Conservation (phyloP, 2,888 invertebrate genomes). For the Himalopsyche kuldschensis region DNA sequence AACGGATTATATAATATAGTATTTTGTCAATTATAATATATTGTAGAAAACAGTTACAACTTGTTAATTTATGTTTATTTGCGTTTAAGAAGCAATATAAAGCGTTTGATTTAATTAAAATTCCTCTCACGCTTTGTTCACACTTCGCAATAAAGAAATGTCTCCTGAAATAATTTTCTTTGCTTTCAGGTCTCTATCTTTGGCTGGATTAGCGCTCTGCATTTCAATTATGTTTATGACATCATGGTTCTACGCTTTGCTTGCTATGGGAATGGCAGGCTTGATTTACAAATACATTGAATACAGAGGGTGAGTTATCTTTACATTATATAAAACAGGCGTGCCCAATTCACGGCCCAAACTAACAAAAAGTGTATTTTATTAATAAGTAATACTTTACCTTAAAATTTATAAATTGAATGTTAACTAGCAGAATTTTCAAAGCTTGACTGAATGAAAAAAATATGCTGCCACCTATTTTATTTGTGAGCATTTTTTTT, state of each 20-base stretch:
- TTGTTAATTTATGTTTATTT: not conserved
- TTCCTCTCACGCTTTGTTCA: not conserved
- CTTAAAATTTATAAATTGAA: no score
- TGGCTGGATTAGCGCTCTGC: constrained; percentile 84
- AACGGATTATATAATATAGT: no score
- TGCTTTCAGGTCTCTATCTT: constrained; percentile 72
- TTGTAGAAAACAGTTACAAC: not conserved
- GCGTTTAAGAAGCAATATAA: not conserved
- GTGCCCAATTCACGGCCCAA: not conserved
- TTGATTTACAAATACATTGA: constrained; percentile 97
- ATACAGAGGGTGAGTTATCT: constrained; percentile 78
- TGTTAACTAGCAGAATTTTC: no score
- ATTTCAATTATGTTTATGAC: constrained; percentile 98
- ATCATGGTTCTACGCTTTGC: constrained; percentile 92
- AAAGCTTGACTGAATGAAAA: no score
- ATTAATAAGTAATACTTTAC: no score
- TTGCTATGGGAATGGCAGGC: constrained; percentile 94
- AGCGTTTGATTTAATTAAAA: not conserved
- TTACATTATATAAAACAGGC: constrained; percentile 1
- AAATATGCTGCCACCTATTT: no score
- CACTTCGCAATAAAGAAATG: not conserved
- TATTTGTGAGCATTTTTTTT: no score
- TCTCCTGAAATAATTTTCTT: not conserved
- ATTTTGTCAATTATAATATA: not conserved
- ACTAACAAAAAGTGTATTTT: no score